A percentile compares a stretch with the other conserved stretches of the same genome.
phyloP scores from a whole-genome alignment of 2,797 vertebrate genomes.

The Enteromius paludinosus region DNA sequence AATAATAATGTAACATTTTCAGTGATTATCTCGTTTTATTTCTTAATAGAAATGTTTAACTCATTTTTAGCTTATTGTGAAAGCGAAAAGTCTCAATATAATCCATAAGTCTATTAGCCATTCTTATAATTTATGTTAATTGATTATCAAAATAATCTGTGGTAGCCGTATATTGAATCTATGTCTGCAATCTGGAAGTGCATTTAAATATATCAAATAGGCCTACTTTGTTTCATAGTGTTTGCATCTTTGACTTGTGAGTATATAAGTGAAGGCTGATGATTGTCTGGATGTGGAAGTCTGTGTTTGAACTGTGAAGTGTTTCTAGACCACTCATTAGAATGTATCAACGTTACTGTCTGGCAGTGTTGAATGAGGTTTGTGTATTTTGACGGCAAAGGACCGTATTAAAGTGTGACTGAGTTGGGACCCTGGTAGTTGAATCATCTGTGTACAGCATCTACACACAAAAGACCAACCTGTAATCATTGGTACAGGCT shows the following conservation, averaged over 20 bases:
- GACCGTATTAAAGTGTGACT: background rate
- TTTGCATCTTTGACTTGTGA: background rate
- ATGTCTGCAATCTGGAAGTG: background rate
- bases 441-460: background rate
- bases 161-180: background rate
- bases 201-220: background rate
- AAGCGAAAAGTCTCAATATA: background rate
- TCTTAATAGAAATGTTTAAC: background rate
- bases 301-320: background rate
- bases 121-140: background rate
- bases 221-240: background rate
- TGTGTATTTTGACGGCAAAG: background rate
- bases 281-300: background rate
- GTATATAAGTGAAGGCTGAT: too few species aligned
- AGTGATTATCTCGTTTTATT: background rate
- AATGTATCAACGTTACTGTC: background rate
- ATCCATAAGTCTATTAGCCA: background rate
- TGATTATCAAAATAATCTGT: background rate
- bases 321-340: background rate
- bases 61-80: background rate
- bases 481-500: slow-evolving; percentile 45
- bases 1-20: background rate
- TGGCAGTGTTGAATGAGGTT: background rate
- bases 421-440: background rate
- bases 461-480: background rate